Evolutionary conservation across 2,113 vertebrate genomes (phyloP).

Genomic region (Dromiciops gliroides): DNA sequence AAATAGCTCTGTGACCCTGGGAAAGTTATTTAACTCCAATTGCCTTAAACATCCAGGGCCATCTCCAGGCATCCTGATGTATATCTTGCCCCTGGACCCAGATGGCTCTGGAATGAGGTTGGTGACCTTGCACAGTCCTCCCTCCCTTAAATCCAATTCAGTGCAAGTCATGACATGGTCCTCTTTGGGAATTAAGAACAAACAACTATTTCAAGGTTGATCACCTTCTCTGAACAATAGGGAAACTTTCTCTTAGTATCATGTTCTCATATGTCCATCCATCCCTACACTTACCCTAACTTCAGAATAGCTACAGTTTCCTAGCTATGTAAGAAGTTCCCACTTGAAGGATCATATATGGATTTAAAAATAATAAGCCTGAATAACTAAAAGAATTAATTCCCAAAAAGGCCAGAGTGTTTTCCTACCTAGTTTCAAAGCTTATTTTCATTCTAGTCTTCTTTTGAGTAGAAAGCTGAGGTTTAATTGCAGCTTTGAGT

Average conservation of each 20-base stretch:
- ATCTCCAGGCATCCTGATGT: too few relatives aligned
- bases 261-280: neutral
- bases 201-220: neutral
- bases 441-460: constrained; percentile 77
- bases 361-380: constrained; percentile 70
- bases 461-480: constrained; percentile 75
- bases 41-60: too few relatives aligned
- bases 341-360: constrained; percentile 71
- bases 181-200: too few relatives aligned
- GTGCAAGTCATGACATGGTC: too few relatives aligned
- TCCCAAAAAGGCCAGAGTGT: constrained; percentile 67
- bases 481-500: constrained; percentile 80
- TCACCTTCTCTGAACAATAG: neutral
- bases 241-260: neutral
- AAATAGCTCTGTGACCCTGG: too few relatives aligned
- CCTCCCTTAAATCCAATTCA: too few relatives aligned
- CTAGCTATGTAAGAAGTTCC: constrained; percentile 70
- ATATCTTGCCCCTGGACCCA: too few relatives aligned
- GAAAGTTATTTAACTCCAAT: too few relatives aligned
- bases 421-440: constrained; percentile 67
- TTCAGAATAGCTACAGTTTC: neutral
- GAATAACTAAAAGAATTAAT: constrained; percentile 77
- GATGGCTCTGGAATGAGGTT: too few relatives aligned
- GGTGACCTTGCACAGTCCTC: too few relatives aligned
- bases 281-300: constrained; percentile 8